Evolutionary conservation across 2,888 invertebrate genomes (phyloP).

Genomic region (Biston betularia): DNA sequence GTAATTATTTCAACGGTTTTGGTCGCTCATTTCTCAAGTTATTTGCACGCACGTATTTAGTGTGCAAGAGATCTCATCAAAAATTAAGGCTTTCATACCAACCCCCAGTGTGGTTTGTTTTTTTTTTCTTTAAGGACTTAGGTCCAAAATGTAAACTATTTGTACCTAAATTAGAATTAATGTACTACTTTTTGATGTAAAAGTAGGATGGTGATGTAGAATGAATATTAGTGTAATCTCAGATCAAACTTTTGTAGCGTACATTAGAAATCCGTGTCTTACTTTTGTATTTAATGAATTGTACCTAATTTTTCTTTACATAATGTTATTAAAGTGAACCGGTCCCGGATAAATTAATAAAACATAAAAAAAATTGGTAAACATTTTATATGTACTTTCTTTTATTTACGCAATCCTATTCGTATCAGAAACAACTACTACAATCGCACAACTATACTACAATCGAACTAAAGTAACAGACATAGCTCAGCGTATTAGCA

Average conservation of each 20-base stretch:
- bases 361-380: slow-evolving; percentile 65
- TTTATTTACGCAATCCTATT: slow-evolving; percentile 40
- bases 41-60: slow-evolving; percentile 12
- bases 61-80: slow-evolving; percentile 38
- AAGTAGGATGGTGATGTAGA: slow-evolving; percentile 43
- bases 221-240: slow-evolving; percentile 61
- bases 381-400: slow-evolving; percentile 50
- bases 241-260: slow-evolving; percentile 60
- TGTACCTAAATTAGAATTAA: slow-evolving; percentile 47
- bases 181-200: slow-evolving; percentile 40
- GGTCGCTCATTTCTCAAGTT: slow-evolving; percentile 14
- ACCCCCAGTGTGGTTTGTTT: slow-evolving; percentile 27
- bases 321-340: slow-evolving; percentile 76
- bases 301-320: slow-evolving; percentile 78
- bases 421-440: neutral
- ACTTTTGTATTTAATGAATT: slow-evolving; percentile 70
- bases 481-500: too few species aligned
- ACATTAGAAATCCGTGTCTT: slow-evolving; percentile 63
- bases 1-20: slow-evolving; percentile 18
- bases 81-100: slow-evolving; percentile 36
- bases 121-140: slow-evolving; percentile 33
- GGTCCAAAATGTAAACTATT: slow-evolving; percentile 41
- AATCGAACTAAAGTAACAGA: too few species aligned
- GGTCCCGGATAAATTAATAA: slow-evolving; percentile 75
- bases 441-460: neutral